Evolutionary conservation across 2,888 invertebrate species (phyloP), one percentile per base, ranked within the genome.

Genomic region (Lepidocyrtinus sp.): DNA sequence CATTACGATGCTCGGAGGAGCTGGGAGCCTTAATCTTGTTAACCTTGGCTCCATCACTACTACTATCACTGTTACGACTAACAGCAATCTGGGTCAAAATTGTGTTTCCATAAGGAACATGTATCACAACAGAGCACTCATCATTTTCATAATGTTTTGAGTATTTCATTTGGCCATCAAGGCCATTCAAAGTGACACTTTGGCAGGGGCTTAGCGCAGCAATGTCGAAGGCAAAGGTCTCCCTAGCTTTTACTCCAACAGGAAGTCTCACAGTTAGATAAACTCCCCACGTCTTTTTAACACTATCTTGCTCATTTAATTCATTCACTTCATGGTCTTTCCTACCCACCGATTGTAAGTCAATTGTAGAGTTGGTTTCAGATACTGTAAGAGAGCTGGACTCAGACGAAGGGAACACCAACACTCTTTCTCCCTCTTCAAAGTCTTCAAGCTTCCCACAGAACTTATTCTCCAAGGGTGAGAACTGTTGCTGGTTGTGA

Each of bases 391-490:
- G 36, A 21, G 63, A n/a, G 5, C 67, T 22, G 64, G 76, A 70
- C 19, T 72, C 63, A 1, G 63, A 61, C 19, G 84, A 71, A 2
- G 81, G 71, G 78, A 86, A 86, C 15, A 84, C 84, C 22, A 85
- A 75, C 74, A 79, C 70, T 45, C 82, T 82, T 71, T 86, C 86
- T 19, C 82, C 83, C 59, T 69, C 73, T 24, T 73, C 68, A 69
- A 85, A 86, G 77, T 86, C 86, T 77, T 85, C 85, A 25, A 86
- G 76, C 82, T 86, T 86, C 7, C 86, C 86, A 78, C 86, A 86
- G 45, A 83, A 85, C 59, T 84, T 85, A 5, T 80, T 55, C 55
- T 82, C 80, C 12, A 75, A 22, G 3, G 73, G 79, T 17, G 74
- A 70, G 15, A 64, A 45, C 22, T 64, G 63, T 27, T 64, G 55